These are phyloP conservation scores for Dione juno DNA, from an alignment of 2,888 invertebrate genomes.

Conservation along the genomic window DNA sequence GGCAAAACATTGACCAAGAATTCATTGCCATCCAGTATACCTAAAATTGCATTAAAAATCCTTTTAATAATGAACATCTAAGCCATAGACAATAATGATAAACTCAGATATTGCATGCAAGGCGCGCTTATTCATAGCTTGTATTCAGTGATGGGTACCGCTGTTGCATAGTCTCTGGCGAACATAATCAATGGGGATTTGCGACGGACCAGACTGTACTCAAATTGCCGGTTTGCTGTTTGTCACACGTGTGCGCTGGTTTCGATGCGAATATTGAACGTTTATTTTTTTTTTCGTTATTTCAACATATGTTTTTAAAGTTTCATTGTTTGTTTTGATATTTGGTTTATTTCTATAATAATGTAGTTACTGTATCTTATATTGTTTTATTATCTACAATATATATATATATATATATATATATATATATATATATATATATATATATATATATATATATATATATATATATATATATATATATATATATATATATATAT, in stretches of 20 bases:
- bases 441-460: too few species aligned
- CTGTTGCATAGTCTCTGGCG: conserved; percentile 52
- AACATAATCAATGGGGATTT: conserved; percentile 62
- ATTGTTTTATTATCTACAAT: too few species aligned
- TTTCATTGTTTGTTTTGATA: too few species aligned
- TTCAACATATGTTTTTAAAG: too few species aligned
- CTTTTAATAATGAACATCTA: conserved; percentile 40
- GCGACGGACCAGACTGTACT: conserved; percentile 51
- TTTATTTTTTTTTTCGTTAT: not conserved
- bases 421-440: too few species aligned
- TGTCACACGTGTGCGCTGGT: conserved; percentile 35
- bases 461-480: too few species aligned
- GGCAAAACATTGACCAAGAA: not conserved
- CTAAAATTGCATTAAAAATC: not conserved
- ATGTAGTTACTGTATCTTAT: too few species aligned
- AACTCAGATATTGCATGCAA: conserved; percentile 44
- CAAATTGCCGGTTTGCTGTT: conserved; percentile 43
- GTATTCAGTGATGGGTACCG: conserved; percentile 55
- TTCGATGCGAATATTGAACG: not conserved
- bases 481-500: too few species aligned
- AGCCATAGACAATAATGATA: conserved; percentile 43
- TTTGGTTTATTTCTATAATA: too few species aligned
- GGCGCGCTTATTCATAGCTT: conserved; percentile 48
- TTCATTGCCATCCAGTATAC: not conserved
- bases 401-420: too few species aligned